Base-by-base conservation (phyloP, 2,888 invertebrate genomes). In the Timema cristinae region DNA sequence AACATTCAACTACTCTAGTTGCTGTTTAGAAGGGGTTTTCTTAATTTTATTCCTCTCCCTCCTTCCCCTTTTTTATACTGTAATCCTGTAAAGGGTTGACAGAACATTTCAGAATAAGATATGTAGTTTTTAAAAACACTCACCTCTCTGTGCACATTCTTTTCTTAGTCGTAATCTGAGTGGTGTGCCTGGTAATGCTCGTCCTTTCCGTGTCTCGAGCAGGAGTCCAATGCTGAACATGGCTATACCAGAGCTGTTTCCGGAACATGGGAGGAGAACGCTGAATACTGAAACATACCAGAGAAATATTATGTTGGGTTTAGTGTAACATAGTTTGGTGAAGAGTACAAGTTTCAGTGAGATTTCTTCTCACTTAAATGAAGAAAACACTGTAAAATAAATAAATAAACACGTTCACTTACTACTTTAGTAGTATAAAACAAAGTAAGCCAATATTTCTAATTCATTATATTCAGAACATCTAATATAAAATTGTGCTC, bases 131-230 rank as follows among this genome's bases (percentile, higher is more conserved):
- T 54, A 11, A 32, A 13, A 10, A 63, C 87, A 90, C 90, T 90
- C 90, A 93, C 93, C 93, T 90, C 93, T 91, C 87, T 92, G 92
- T 83, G 93, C 91, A 87, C 95, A 96, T 88, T 95, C 95, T 89
- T 95, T 95, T 84, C 93, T 90, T 81, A 95, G 87, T 83, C 90
- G 95, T 81, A 95, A 86, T 79, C 93, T 88, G 79, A 96, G 85
- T 74, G 95, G 95, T 79, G 94, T 95, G 80, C 95, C 95, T 80
- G 91, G 91, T 78, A 95, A 84, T 75, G 93, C 90, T 81, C 89
- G 87, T 75, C 92, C 91, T 82, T 90, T 90, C 77, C 91, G 88
- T 79, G 89, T 91, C 83, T 92, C 90, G 79, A 96, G 92, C 79
- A 91, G 87, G 77, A 96, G 85, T 75, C 95, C 94, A 81, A 95